Percentiles rank a stretch among this genome's conserved stretches.
Conservation (phyloP, 2,888 invertebrate genomes). For the Lasioglossum marginatum region DNA sequence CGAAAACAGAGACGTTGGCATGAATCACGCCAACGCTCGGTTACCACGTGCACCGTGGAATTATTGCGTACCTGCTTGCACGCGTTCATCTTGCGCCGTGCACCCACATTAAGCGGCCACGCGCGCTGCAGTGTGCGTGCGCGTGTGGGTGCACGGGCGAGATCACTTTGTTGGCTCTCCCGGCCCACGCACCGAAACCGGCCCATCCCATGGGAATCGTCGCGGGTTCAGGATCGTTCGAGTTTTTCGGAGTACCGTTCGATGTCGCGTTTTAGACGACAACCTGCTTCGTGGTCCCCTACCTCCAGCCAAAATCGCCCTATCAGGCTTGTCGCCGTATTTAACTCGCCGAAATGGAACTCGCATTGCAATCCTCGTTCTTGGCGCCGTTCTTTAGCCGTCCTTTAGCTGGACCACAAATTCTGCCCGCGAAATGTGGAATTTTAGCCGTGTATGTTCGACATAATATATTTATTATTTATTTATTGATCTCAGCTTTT, state of each 20-base stretch:
- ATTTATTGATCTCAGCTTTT: background rate
- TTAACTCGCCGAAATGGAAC: constrained; percentile 7
- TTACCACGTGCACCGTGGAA: constrained; percentile 55
- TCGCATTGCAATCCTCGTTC: background rate
- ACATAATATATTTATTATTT: background rate
- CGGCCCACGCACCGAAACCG: constrained; percentile 50
- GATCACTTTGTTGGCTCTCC: constrained; percentile 53
- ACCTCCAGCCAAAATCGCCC: background rate
- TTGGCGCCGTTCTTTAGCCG: background rate
- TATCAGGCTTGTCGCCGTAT: background rate
- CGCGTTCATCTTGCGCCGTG: constrained; percentile 58
- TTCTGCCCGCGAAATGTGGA: background rate
- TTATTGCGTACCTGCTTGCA: constrained; percentile 65
- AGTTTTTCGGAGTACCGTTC: constrained; percentile 32
- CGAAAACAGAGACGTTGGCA: constrained; percentile 50
- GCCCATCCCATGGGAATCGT: constrained; percentile 47
- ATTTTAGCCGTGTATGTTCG: background rate
- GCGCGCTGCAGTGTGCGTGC: constrained; percentile 21
- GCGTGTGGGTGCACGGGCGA: constrained; percentile 47
- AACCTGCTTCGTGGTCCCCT: background rate
- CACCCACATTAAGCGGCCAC: constrained; percentile 48
- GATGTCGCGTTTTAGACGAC: background rate
- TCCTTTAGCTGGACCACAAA: background rate
- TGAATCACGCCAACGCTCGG: constrained; percentile 56
- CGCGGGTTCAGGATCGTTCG: constrained; percentile 29